These are phyloP conservation scores for Ceratothoa steindachneri DNA, from an alignment of 2,888 invertebrate species.

Conservation along the genomic window DNA sequence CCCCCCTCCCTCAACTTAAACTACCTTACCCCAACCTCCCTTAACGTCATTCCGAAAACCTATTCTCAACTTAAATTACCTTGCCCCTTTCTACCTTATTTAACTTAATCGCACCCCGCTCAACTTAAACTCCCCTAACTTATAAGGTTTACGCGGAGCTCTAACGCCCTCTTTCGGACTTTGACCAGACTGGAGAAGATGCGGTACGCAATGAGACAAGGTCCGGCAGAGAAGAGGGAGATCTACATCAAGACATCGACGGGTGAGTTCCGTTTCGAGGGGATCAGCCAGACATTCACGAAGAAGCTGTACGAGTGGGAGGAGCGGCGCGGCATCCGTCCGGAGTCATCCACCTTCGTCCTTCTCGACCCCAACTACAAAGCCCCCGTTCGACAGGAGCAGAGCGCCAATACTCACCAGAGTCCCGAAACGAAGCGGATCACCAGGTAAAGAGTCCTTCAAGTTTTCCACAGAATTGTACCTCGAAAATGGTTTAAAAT, in stretches of 20 bases:
- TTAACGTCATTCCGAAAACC: too few species aligned
- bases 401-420: constrained; percentile 24
- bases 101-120: too few species aligned
- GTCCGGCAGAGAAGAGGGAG: constrained; percentile 60
- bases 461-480: neutral
- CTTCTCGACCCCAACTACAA: constrained; percentile 60
- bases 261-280: constrained; percentile 73
- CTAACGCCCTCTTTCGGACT: too few species aligned
- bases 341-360: constrained; percentile 78
- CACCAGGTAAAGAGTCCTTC: constrained; percentile 21
- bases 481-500: too few species aligned
- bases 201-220: constrained; percentile 57
- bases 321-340: constrained; percentile 77
- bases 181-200: constrained; percentile 58
- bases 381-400: constrained; percentile 20
- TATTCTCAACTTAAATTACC: too few species aligned
- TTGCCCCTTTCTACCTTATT: too few species aligned
- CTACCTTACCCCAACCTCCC: too few species aligned
- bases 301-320: constrained; percentile 88
- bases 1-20: too few species aligned
- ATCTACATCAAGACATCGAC: constrained; percentile 76
- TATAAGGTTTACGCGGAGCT: too few species aligned
- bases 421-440: constrained; percentile 31
- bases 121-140: too few species aligned
- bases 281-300: constrained; percentile 81